These are phyloP conservation scores for Brachylomia viminalis DNA, from an alignment of 2,888 invertebrate species.

Conservation along the genomic window DNA sequence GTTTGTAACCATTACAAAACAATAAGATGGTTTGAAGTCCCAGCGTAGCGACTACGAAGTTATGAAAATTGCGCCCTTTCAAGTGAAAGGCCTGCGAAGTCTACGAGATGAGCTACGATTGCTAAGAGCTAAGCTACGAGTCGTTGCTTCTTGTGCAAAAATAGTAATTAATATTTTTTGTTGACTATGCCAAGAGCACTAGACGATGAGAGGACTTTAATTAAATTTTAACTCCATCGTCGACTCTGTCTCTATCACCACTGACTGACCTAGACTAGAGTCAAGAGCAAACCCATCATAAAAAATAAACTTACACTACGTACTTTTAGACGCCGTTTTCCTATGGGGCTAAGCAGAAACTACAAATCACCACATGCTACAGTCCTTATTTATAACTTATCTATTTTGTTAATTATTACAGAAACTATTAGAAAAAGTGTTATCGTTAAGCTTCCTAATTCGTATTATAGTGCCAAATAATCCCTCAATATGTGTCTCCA, in stretches of 20 bases:
- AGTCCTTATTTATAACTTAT: background rate
- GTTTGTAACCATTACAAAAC: background rate
- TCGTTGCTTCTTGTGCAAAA: background rate
- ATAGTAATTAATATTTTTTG: background rate
- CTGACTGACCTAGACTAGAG: no score
- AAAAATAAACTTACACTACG: background rate
- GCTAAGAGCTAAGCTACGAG: conserved; percentile 6
- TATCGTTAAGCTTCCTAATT: no score
- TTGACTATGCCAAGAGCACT: background rate
- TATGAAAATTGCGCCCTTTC: background rate
- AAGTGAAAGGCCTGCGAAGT: conserved; percentile 16
- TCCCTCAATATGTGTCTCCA: background rate
- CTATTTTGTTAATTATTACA: background rate
- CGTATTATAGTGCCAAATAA: background rate
- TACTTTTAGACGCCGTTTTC: background rate
- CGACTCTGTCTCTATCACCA: no score
- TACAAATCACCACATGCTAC: background rate
- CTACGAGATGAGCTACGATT: conserved; percentile 8
- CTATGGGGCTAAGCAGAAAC: background rate
- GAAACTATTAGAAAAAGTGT: no score
- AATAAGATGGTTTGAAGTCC: background rate
- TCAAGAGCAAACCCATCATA: no score
- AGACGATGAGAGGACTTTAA: background rate
- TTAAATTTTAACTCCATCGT: no score
- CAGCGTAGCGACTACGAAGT: conserved; percentile 4